Percentiles rank a stretch among this genome's conserved stretches.
phyloP scores from a whole-genome alignment of 2,113 vertebrate species.

The Macaca nemestrina region DNA sequence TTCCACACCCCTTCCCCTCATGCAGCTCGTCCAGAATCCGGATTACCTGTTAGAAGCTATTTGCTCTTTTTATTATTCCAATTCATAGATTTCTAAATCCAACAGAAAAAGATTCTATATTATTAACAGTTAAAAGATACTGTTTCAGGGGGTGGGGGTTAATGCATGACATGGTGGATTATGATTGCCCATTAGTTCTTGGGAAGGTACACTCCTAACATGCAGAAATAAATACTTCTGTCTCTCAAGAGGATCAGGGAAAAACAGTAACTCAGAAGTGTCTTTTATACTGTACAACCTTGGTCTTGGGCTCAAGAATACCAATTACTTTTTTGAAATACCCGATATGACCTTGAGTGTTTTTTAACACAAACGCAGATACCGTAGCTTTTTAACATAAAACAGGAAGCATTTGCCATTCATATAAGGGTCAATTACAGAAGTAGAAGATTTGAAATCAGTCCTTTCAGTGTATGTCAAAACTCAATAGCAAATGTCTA shows the following conservation, averaged over 20 bases:
- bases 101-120: background rate
- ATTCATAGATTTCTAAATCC: background rate
- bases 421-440: background rate
- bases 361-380: background rate
- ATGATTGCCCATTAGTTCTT: background rate
- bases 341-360: background rate
- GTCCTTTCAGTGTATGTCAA: background rate
- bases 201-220: background rate
- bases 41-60: background rate
- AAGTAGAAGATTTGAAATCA: background rate
- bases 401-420: background rate
- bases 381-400: background rate
- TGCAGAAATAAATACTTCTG: background rate
- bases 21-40: background rate
- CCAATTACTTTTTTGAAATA: constrained; percentile 1
- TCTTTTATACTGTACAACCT: background rate
- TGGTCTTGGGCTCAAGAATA: background rate
- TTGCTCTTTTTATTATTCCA: constrained; percentile 7
- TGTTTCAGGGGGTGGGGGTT: background rate
- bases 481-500: background rate
- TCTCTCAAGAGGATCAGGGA: background rate
- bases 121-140: constrained; percentile 5
- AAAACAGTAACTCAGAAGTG: background rate
- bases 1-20: background rate
- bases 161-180: background rate